Evolutionary conservation across 2,797 vertebrate species (phyloP).

Genomic region (Sebastiscus albofasciatus): DNA sequence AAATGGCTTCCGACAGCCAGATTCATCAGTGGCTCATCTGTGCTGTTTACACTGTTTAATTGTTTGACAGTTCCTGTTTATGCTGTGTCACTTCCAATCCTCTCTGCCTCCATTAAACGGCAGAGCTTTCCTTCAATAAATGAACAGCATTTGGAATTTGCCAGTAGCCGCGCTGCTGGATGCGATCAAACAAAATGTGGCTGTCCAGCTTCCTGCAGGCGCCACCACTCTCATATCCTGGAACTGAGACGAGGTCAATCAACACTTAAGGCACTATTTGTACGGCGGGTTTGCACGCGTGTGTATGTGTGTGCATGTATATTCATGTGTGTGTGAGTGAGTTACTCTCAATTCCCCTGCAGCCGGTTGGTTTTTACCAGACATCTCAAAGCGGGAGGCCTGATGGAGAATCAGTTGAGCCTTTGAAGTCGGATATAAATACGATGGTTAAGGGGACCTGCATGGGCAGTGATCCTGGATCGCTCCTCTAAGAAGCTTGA

Average conservation of each 20-base stretch:
- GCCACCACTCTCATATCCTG: constrained; percentile 44
- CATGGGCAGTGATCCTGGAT: constrained; percentile 67
- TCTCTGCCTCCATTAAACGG: constrained; percentile 55
- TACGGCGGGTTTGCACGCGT: neutral
- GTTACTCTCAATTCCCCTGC: constrained; percentile 34
- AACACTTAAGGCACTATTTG: constrained; percentile 50
- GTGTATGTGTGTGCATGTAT: constrained; percentile 18
- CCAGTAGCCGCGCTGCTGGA: constrained; percentile 45
- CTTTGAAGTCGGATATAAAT: constrained; percentile 73
- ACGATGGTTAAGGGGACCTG: constrained; percentile 58
- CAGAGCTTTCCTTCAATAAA: constrained; percentile 57
- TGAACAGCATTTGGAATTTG: constrained; percentile 56
- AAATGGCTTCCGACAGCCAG: constrained; percentile 78
- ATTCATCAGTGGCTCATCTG: constrained; percentile 82
- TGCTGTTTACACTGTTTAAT: constrained; percentile 82
- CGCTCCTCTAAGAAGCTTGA: constrained; percentile 64
- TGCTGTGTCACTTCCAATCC: constrained; percentile 82
- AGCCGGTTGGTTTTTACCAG: constrained; percentile 39
- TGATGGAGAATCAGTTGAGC: constrained; percentile 58
- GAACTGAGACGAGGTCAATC: constrained; percentile 61
- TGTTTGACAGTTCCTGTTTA: constrained; percentile 84
- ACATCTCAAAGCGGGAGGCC: constrained; percentile 52
- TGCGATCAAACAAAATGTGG: constrained; percentile 57
- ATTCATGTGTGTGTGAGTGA: neutral
- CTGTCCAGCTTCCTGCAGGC: constrained; percentile 57